Evolutionary conservation across 23 tunicate genomes (phyloP).

Genomic region (Halocynthia aurantium): DNA sequence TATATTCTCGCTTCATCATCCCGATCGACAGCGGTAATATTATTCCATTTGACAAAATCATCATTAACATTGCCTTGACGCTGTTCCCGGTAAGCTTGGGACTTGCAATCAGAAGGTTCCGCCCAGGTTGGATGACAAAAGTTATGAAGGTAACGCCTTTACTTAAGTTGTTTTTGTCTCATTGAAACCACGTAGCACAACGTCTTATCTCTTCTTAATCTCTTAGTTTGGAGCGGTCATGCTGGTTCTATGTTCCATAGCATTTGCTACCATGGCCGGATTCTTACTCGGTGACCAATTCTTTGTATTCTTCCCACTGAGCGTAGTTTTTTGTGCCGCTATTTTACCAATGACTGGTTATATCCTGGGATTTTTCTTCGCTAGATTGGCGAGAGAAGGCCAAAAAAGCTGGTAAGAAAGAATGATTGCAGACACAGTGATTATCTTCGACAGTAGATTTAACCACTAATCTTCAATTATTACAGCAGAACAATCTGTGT

Average conservation of each 20-base stretch:
- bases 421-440: background rate
- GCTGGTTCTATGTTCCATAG: conserved; percentile 40
- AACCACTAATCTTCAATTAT: background rate
- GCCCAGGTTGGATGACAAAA: conserved; percentile 60
- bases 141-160: conserved; percentile 57
- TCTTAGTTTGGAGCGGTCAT: conserved; percentile 46
- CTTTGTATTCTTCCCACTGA: conserved; percentile 44
- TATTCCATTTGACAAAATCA: conserved; percentile 78
- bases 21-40: conserved; percentile 47
- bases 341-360: conserved; percentile 81
- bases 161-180: background rate
- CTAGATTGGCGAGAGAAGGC: conserved; percentile 64
- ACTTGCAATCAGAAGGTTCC: conserved; percentile 52
- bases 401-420: conserved; percentile 72
- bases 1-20: conserved; percentile 65
- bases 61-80: conserved; percentile 69
- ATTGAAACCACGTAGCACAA: background rate
- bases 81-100: conserved; percentile 69
- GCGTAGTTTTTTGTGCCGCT: conserved; percentile 64
- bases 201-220: background rate
- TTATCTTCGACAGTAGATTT: background rate
- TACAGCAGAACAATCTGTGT: conserved; percentile 85
- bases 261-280: conserved; percentile 57
- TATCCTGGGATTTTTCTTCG: conserved; percentile 63
- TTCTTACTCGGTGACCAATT: conserved; percentile 64